These are phyloP conservation scores for Caenorhabditis sp. DNA, from an alignment of 2,888 invertebrate genomes.

Conservation along the genomic window DNA sequence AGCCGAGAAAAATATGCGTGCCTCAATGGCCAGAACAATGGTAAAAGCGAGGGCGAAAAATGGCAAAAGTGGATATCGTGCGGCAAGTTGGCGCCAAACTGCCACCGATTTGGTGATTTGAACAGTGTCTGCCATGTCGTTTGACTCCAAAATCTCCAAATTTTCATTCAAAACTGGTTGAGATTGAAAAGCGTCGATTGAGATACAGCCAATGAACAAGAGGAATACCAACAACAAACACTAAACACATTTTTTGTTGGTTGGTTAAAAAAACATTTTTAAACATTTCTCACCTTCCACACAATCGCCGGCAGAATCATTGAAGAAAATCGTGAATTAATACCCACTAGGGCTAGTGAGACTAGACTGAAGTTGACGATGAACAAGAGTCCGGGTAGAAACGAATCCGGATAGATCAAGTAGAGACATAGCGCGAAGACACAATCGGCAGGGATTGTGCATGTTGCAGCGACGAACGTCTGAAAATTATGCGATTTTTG, in stretches of 20 bases:
- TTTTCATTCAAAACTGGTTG: constrained; percentile 22
- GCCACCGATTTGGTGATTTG: constrained; percentile 11
- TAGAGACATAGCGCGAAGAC: constrained; percentile 31
- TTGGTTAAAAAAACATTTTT: too few species aligned
- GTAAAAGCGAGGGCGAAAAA: constrained; percentile 34
- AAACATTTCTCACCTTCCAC: constrained; percentile 36
- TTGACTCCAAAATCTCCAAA: neutral
- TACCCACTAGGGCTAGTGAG: constrained; percentile 31
- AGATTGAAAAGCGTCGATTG: constrained; percentile 36
- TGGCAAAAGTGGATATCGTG: constrained; percentile 33
- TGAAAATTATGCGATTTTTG: constrained; percentile 6
- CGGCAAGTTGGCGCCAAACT: constrained; percentile 34
- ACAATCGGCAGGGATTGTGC: constrained; percentile 39
- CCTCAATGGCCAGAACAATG: constrained; percentile 36
- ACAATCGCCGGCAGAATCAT: constrained; percentile 37
- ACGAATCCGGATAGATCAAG: constrained; percentile 37
- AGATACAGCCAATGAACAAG: constrained; percentile 37
- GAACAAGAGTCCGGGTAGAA: constrained; percentile 33
- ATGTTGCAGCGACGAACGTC: constrained; percentile 38
- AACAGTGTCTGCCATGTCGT: neutral
- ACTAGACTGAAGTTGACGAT: constrained; percentile 38
- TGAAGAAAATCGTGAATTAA: constrained; percentile 35
- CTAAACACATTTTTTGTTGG: too few species aligned
- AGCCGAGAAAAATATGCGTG: constrained; percentile 38
- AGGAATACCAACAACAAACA: constrained; percentile 31